These are phyloP conservation scores for Diplolepis rosae DNA, from an alignment of 2,888 invertebrate species.

Conservation along the genomic window DNA sequence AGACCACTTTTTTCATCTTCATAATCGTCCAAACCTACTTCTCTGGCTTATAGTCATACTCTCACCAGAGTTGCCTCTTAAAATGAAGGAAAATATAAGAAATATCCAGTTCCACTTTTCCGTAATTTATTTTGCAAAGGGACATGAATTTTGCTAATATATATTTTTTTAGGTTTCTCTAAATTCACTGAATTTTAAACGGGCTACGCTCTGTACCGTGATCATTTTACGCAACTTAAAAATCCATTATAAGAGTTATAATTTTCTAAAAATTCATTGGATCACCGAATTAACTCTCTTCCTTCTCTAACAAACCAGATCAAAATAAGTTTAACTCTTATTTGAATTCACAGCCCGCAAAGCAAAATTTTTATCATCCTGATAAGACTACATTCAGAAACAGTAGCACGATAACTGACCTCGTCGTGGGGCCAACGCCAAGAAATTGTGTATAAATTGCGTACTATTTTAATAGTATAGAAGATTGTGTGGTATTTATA, in stretches of 20 bases:
- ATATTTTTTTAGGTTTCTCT: not conserved
- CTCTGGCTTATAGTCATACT: too few relatives aligned
- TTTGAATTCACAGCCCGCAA: not conserved
- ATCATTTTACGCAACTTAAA: conserved; percentile 21
- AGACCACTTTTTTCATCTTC: too few relatives aligned
- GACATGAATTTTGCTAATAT: conserved; percentile 28
- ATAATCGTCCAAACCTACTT: too few relatives aligned
- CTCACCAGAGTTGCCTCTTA: not conserved
- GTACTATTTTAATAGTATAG: conserved; percentile 27
- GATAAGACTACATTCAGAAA: not conserved
- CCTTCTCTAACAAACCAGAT: not conserved
- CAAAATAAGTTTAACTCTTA: not conserved
- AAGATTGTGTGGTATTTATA: conserved; percentile 22
- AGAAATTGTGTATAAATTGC: conserved; percentile 29
- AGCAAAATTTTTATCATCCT: not conserved
- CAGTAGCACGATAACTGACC: conserved; percentile 13
- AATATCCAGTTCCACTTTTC: conserved; percentile 11
- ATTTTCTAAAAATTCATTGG: conserved; percentile 1
- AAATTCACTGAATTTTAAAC: conserved; percentile 19
- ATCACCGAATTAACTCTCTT: not conserved
- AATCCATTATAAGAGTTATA: not conserved
- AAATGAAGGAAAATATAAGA: not conserved
- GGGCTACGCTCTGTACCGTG: not conserved
- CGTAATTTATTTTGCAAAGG: conserved; percentile 30
- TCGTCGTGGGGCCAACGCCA: not conserved